Base-by-base conservation (phyloP, 2,888 invertebrate genomes). In the Ophion obscuratus region DNA sequence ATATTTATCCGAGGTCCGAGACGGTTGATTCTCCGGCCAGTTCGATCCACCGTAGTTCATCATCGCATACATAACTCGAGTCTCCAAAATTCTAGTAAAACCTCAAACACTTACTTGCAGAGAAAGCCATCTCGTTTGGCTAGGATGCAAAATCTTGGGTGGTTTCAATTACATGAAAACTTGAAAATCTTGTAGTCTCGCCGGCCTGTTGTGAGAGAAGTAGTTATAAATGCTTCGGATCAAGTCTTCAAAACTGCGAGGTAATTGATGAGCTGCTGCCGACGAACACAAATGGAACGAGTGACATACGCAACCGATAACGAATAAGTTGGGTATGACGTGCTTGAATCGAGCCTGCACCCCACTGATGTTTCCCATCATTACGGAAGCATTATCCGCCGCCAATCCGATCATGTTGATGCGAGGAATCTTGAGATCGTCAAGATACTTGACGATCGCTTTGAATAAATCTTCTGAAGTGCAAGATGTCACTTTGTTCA, bases 211-310 rank as follows among this genome's bases (percentile, higher is more conserved):
- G 66, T 66, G 66, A 17, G n/a, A 17, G 36, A 66, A 66, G n/a
- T 66, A 66, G n/a, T 66, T 66, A 36, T 66, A 66, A 2, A 66
- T 66, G 14, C 31, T 17, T n/a, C 66, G 66, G 36, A 66, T 31
- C 66, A 66, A 36, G 0, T 40, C 66, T 66, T 66, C 66, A 14
- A 66, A 5, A 36, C 40, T 66, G 4, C n/a, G 31, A 5, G 66
- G 66, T 36, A 66, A n/a, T 66, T 77, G 59, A 24, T 67, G 67
- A 11, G 81, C 86, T 24, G 24, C 24, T 27, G 81, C 68, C 5
- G 83, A 84, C 17, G 81, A 80, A 62, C 86, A 86, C 40, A 86
- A 62, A 14, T 86, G 78, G 11, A 83, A 73, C 2, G 84, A 87
- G 61, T 87, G 84, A 24, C 24, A 24, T 1, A 24, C 24, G 24